Percentiles rank a stretch among this genome's conserved stretches.
These are phyloP conservation scores for Mus caroli DNA, from an alignment of 2,797 vertebrate genomes.

Conservation along the genomic window DNA sequence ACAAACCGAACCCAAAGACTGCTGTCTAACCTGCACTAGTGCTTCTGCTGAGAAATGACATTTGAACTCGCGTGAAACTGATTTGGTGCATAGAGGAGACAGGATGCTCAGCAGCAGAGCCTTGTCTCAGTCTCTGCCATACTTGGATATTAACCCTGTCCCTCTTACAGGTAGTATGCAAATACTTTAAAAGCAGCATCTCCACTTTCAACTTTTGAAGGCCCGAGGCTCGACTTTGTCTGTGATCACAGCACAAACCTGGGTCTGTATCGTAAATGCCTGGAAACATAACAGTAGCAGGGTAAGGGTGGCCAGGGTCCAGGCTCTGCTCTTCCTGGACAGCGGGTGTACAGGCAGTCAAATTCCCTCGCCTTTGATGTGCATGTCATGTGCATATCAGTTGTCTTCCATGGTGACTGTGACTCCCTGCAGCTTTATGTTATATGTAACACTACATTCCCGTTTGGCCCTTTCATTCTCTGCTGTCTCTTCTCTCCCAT, in stretches of 20 bases:
- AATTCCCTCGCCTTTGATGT: rapidly evolving
- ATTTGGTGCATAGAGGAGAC: not conserved
- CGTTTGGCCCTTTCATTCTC: not conserved
- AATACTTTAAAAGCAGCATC: not conserved
- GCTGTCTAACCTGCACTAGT: not conserved
- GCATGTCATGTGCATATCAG: not conserved
- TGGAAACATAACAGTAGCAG: constrained; percentile 14
- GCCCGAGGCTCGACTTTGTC: not conserved
- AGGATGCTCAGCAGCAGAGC: not conserved
- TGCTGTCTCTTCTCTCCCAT: not conserved
- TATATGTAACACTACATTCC: not conserved
- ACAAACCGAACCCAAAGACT: not conserved
- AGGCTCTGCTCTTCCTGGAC: not conserved
- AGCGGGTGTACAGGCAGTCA: not conserved
- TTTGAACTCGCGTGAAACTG: not conserved
- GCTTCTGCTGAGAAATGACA: not conserved
- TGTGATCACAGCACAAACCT: not conserved
- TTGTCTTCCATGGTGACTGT: not conserved
- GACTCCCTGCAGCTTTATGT: not conserved
- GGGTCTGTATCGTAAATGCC: not conserved
- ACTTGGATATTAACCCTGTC: not conserved
- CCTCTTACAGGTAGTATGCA: not conserved
- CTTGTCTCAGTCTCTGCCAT: not conserved
- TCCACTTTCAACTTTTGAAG: not conserved
- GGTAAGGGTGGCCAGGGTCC: constrained; percentile 10